A percentile compares a stretch with the other conserved stretches of the same genome.
phyloP scores from a whole-genome alignment of 2,113 vertebrate genomes.

The Ellobius talpinus region DNA sequence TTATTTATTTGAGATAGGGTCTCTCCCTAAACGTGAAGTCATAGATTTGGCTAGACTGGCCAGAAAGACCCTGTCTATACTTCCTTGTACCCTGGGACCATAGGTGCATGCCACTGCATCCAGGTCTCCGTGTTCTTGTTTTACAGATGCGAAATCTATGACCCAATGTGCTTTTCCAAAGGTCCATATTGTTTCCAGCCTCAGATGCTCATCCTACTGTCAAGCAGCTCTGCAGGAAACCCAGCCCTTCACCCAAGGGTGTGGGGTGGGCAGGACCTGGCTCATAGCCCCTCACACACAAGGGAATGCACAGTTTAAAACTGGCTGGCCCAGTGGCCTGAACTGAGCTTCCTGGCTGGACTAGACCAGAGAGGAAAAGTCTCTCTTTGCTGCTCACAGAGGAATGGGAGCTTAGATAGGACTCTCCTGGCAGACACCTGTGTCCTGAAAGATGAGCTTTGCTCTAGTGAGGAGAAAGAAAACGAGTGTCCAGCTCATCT shows the following conservation, averaged over 20 bases:
- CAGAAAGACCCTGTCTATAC: background rate
- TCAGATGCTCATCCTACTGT: background rate
- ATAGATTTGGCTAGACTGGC: background rate
- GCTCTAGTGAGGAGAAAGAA: background rate
- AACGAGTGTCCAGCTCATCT: rapidly evolving
- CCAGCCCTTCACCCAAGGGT: background rate
- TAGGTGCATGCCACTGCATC: no score
- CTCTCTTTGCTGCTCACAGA: background rate
- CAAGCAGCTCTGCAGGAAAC: background rate
- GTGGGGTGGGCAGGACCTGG: background rate
- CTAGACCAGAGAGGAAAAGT: background rate
- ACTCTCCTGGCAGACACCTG: background rate
- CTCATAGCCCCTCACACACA: background rate
- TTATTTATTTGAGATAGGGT: no score
- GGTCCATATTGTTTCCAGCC: background rate
- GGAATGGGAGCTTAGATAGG: background rate
- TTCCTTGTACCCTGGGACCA: background rate
- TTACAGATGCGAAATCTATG: background rate
- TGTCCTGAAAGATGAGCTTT: background rate
- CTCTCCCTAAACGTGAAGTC: background rate
- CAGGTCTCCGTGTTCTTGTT: background rate
- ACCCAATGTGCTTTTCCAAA: background rate
- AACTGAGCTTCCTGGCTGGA: background rate
- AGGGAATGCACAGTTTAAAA: background rate
- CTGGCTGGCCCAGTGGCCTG: rapidly evolving